phyloP scores from a whole-genome alignment of 92 coral and sea anemone species.

The Meandrina meandrites region DNA sequence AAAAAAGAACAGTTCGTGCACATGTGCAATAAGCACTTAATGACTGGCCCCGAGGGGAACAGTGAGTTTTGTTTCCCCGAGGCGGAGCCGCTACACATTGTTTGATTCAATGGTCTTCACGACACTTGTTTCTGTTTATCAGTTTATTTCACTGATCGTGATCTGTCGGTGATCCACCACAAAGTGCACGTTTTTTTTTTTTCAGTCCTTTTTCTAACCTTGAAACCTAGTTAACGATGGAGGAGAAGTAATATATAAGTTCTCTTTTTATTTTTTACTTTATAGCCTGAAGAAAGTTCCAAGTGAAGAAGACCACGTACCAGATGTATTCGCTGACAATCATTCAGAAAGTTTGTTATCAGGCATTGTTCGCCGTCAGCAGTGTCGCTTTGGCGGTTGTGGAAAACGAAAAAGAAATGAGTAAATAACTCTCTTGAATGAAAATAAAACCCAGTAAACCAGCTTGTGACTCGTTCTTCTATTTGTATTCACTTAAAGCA shows the following conservation, averaged over 20 bases:
- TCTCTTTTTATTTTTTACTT: background rate
- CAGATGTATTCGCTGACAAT: background rate
- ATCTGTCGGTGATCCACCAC: too few species aligned
- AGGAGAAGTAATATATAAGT: background rate
- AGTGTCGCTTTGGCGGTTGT: slow-evolving; percentile 37
- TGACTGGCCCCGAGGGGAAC: too few species aligned
- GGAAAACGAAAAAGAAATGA: slow-evolving; percentile 17
- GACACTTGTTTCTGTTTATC: too few species aligned
- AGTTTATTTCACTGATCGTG: too few species aligned
- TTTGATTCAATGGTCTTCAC: too few species aligned
- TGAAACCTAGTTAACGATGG: background rate
- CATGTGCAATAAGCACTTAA: too few species aligned
- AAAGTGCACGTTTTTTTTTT: too few species aligned
- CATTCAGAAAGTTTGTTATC: background rate
- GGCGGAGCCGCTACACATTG: too few species aligned
- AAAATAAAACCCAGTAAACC: background rate
- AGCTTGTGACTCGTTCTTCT: background rate
- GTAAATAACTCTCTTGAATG: background rate
- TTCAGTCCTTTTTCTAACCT: too few species aligned
- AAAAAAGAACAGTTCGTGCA: too few species aligned
- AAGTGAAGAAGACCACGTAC: background rate
- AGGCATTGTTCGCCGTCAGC: background rate
- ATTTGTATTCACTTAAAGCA: too few species aligned
- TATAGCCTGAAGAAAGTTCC: background rate
- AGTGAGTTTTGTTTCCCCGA: too few species aligned